These are phyloP conservation scores for Salminus brasiliensis DNA, from an alignment of 2,113 vertebrate species.

Conservation along the genomic window DNA sequence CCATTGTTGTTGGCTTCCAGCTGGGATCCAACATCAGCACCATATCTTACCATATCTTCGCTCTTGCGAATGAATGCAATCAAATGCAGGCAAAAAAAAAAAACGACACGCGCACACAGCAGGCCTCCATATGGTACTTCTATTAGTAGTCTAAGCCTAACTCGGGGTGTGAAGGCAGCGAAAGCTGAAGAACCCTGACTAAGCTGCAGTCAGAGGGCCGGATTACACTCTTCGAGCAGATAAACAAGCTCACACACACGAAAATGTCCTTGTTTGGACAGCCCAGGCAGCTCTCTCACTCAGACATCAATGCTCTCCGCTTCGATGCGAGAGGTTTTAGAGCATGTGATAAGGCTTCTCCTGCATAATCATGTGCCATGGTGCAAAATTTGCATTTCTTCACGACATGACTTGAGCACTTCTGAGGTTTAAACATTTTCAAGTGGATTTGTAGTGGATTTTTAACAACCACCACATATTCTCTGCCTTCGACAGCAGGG, in stretches of 20 bases:
- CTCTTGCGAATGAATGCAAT: too few relatives aligned
- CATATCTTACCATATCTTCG: too few relatives aligned
- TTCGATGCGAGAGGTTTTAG: neutral
- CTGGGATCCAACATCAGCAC: too few relatives aligned
- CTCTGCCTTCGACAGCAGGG: neutral
- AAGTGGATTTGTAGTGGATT: too few relatives aligned
- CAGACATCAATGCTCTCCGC: neutral
- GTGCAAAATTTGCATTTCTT: slow-evolving; percentile 7
- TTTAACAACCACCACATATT: slow-evolving; percentile 8
- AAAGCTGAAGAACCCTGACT: slow-evolving; percentile 34
- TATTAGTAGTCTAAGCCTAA: slow-evolving; percentile 23
- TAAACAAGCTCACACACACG: slow-evolving; percentile 39
- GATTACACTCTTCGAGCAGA: slow-evolving; percentile 35
- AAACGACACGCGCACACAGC: neutral
- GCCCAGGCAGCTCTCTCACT: slow-evolving; percentile 23
- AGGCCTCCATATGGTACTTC: neutral
- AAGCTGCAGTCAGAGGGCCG: slow-evolving; percentile 41
- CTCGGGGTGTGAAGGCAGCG: slow-evolving; percentile 17
- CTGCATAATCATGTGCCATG: slow-evolving; percentile 2
- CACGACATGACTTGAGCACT: neutral
- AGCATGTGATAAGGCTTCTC: neutral
- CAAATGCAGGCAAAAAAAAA: neutral
- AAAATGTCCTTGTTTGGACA: neutral
- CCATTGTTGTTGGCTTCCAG: too few relatives aligned
- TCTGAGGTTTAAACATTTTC: neutral